Conservation (phyloP, 2,113 vertebrate genomes). For the Martes martes region DNA sequence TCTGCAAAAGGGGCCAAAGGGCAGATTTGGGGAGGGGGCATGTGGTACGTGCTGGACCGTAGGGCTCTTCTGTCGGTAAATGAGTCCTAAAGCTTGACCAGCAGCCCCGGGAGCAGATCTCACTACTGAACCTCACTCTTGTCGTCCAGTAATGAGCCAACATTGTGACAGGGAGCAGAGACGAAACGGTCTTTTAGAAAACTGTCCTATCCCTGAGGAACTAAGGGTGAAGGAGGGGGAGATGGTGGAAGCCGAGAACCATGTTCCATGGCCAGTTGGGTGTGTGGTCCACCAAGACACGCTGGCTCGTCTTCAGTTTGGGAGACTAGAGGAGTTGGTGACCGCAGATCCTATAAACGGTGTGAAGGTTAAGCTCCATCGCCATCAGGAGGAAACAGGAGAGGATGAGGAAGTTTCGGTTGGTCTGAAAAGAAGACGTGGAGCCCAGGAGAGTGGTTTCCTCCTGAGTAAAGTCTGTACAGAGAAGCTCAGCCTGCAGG, state of each 20-base stretch:
- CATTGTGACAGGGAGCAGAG: accelerated
- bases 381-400: neutral
- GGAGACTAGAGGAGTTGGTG: neutral
- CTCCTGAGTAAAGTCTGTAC: neutral
- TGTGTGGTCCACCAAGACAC: neutral
- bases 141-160: neutral
- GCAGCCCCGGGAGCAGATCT: neutral
- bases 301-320: neutral
- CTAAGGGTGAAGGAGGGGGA: neutral
- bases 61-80: neutral
- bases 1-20: neutral
- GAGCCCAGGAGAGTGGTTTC: neutral
- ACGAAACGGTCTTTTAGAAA: neutral
- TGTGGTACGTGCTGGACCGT: accelerated
- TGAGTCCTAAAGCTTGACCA: neutral
- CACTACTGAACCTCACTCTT: neutral
- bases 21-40: neutral
- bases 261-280: neutral
- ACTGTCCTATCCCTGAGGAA: no score
- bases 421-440: neutral
- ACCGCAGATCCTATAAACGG: neutral
- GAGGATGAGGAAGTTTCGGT: neutral
- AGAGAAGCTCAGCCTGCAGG: neutral
- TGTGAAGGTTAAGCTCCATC: neutral
- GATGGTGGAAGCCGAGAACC: neutral